These are phyloP conservation scores for Ammospiza caudacuta DNA, from an alignment of 2,113 vertebrate species.

Conservation along the genomic window DNA sequence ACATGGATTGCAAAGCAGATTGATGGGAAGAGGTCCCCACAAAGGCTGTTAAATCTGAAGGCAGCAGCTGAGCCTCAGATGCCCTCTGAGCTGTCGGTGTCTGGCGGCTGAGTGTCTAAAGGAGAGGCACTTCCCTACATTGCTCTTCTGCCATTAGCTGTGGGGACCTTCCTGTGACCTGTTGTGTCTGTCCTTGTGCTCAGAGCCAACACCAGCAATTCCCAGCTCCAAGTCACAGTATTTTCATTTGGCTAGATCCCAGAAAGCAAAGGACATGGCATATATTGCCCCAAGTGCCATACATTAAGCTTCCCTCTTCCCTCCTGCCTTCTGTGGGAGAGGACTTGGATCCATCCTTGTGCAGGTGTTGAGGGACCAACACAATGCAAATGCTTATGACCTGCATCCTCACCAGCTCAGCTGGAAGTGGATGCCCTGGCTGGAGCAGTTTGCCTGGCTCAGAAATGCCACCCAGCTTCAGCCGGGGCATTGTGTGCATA, in stretches of 20 bases:
- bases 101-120: background rate
- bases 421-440: background rate
- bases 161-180: background rate
- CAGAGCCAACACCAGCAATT: background rate
- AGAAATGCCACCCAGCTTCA: background rate
- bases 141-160: background rate
- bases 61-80: background rate
- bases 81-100: rapidly evolving
- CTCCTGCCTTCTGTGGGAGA: background rate
- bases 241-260: background rate
- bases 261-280: background rate
- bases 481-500: background rate
- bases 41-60: background rate
- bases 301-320: background rate
- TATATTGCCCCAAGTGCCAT: rapidly evolving
- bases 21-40: background rate
- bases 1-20: background rate
- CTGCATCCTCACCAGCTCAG: background rate
- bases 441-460: background rate
- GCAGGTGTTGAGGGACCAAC: background rate
- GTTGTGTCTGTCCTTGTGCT: background rate
- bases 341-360: background rate
- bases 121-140: rapidly evolving
- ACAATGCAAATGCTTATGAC: background rate
- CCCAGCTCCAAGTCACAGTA: background rate